Evolutionary conservation across 2,888 invertebrate species (phyloP).

Genomic region (Agrilus cyanescens): DNA sequence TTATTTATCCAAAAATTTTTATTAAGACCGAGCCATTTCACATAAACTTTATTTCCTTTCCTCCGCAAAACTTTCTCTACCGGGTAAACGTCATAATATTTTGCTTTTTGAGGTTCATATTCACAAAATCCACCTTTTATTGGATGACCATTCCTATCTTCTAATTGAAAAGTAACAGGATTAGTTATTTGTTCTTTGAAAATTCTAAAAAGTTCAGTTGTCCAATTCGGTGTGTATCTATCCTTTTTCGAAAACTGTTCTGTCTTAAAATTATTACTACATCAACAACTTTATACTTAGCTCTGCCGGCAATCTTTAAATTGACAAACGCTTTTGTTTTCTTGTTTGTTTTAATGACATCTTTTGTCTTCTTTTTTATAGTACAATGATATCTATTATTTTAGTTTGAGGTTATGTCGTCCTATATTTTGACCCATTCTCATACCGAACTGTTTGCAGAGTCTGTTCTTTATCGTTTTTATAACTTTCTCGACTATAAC

Average conservation of each 20-base stretch:
- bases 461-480: slow-evolving; percentile 18
- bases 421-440: slow-evolving; percentile 19
- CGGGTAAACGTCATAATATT: slow-evolving; percentile 23
- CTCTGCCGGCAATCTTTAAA: slow-evolving; percentile 15
- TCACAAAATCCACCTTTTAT: slow-evolving; percentile 23
- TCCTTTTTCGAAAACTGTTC: slow-evolving; percentile 24
- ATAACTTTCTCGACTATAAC: slow-evolving; percentile 18
- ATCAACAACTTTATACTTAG: slow-evolving; percentile 22
- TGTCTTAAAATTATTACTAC: slow-evolving; percentile 24
- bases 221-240: slow-evolving; percentile 27
- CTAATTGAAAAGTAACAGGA: slow-evolving; percentile 23
- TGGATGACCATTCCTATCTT: slow-evolving; percentile 17
- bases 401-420: slow-evolving; percentile 17
- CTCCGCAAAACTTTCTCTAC: slow-evolving; percentile 23
- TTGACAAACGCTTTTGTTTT: slow-evolving; percentile 18
- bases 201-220: slow-evolving; percentile 27
- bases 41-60: too few relatives aligned
- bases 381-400: slow-evolving; percentile 26
- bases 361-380: slow-evolving; percentile 23
- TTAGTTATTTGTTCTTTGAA: slow-evolving; percentile 20
- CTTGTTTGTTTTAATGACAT: too few relatives aligned
- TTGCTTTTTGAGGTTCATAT: slow-evolving; percentile 22
- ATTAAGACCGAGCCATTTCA: too few relatives aligned
- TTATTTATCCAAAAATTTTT: slow-evolving; percentile 22
- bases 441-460: slow-evolving; percentile 22